Evolutionary conservation across 2,888 invertebrate species (phyloP).

Genomic region (Sarcophaga caerulescens): DNA sequence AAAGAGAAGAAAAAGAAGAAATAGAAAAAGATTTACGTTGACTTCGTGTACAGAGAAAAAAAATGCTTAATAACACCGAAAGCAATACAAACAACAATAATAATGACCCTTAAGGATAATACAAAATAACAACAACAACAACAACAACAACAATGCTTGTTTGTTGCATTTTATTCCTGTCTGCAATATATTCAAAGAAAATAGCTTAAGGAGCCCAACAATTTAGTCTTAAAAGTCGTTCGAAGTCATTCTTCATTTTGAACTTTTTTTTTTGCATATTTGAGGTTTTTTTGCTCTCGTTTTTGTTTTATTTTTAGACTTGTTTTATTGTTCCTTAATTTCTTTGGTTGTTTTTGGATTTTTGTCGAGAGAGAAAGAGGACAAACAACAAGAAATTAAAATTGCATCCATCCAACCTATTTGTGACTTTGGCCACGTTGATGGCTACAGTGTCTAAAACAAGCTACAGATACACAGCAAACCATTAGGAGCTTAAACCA

Average conservation of each 20-base stretch:
- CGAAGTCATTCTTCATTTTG: slow-evolving; percentile 57
- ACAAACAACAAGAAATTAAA: slow-evolving; percentile 38
- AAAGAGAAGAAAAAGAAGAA: background rate
- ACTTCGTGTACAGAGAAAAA: slow-evolving; percentile 3
- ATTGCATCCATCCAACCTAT: slow-evolving; percentile 60
- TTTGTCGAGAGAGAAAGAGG: background rate
- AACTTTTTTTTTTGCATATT: slow-evolving; percentile 39
- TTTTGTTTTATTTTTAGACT: slow-evolving; percentile 20
- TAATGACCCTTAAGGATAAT: slow-evolving; percentile 50
- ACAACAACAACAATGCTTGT: slow-evolving; percentile 26
- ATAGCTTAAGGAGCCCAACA: background rate
- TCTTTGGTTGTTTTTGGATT: background rate
- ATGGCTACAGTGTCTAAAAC: slow-evolving; percentile 22
- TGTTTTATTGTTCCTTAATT: slow-evolving; percentile 16
- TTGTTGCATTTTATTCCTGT: slow-evolving; percentile 6
- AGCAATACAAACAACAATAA: background rate
- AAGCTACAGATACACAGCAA: slow-evolving; percentile 6
- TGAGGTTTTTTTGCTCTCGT: background rate
- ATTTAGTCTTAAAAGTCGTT: slow-evolving; percentile 49
- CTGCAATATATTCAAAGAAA: no score
- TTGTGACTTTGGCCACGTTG: slow-evolving; percentile 45
- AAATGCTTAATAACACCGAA: no score
- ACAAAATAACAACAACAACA: no score
- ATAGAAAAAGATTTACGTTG: slow-evolving; percentile 50
- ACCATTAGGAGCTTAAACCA: background rate